Percentiles rank a stretch among this genome's conserved stretches.
These are phyloP conservation scores for Ophioderma brevispina DNA, from an alignment of 35 echinoderm and acorn worm genomes.

Conservation along the genomic window DNA sequence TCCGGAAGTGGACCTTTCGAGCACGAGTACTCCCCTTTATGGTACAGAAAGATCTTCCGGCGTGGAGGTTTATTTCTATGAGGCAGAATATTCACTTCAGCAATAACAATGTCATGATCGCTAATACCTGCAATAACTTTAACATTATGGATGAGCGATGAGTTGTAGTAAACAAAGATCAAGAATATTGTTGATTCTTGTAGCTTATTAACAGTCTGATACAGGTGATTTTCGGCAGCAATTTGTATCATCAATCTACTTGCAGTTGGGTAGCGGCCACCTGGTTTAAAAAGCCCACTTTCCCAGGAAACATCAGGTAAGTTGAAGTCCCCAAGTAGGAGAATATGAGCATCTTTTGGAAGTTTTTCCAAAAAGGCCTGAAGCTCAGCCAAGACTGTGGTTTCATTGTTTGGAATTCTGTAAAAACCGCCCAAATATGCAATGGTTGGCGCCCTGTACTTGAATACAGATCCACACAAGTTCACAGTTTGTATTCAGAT, in stretches of 20 bases:
- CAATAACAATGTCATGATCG: neutral
- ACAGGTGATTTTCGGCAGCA: neutral
- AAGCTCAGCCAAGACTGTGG: neutral
- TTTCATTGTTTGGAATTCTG: neutral
- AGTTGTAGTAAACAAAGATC: neutral
- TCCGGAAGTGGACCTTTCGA: too few species aligned
- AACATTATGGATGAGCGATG: neutral
- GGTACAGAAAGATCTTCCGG: neutral
- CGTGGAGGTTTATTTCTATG: neutral
- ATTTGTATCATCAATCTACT: neutral
- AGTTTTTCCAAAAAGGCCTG: neutral
- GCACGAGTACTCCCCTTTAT: constrained; percentile 4
- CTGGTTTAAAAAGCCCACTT: neutral
- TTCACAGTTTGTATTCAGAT: neutral
- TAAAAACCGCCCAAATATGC: neutral
- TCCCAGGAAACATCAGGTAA: neutral
- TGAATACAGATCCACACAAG: neutral
- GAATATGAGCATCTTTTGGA: neutral
- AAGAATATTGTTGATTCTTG: neutral
- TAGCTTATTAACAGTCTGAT: neutral
- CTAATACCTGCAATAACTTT: neutral
- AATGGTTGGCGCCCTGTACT: neutral
- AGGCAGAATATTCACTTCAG: neutral
- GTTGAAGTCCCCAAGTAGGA: neutral
- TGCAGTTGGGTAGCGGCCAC: neutral